Percentiles rank a stretch among this genome's conserved stretches.
Conservation (phyloP, 2,113 vertebrate species). For the Pseudopodoces humilis region DNA sequence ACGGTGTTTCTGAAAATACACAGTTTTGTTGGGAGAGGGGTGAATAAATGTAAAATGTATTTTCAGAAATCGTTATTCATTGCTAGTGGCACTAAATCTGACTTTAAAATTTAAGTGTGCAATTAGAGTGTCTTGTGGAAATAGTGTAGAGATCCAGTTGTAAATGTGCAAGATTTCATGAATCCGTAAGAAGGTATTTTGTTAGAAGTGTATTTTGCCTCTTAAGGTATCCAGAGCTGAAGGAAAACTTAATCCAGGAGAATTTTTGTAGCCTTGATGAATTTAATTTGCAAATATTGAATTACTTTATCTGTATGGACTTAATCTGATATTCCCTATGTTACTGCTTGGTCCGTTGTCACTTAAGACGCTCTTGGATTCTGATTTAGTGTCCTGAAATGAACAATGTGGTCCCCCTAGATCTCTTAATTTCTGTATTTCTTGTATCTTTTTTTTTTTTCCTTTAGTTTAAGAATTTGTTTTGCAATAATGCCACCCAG, state of each 20-base stretch:
- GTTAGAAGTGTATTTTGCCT: background rate
- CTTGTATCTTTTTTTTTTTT: background rate
- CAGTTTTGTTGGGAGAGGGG: background rate
- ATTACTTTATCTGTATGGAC: background rate
- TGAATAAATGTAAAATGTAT: background rate
- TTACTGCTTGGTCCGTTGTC: background rate
- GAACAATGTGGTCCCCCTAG: background rate
- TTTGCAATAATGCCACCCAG: background rate
- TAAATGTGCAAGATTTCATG: background rate
- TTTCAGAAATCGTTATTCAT: background rate
- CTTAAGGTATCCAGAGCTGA: background rate
- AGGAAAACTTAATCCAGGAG: background rate
- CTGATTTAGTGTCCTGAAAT: background rate
- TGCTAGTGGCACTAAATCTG: background rate
- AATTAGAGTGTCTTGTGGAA: background rate
- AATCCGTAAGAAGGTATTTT: background rate
- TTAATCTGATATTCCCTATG: background rate
- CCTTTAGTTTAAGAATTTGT: background rate
- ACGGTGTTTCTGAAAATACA: background rate
- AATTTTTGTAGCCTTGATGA: background rate
- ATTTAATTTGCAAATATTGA: background rate
- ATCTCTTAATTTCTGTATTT: background rate
- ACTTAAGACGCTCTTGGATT: background rate
- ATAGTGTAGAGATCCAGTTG: rapidly evolving
- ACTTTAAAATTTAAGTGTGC: background rate